Evolutionary conservation across 2,888 invertebrate species (phyloP), one percentile per base, ranked within the genome.

Genomic region (Podotricha telesiphe): DNA sequence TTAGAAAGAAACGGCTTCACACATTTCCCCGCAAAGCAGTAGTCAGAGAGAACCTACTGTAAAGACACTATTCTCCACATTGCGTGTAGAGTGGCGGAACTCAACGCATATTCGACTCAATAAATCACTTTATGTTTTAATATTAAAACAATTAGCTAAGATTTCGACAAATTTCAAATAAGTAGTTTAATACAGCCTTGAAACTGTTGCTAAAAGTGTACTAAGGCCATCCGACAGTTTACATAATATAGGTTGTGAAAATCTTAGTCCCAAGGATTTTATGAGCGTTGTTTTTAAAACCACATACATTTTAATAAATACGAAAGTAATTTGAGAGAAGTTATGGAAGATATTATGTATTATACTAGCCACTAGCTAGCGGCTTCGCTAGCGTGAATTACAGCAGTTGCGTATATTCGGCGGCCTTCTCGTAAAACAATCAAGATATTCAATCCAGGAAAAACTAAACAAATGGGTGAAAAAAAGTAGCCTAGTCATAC

Each of bases 181-280:
- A 28, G 50, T 64, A 69, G 69, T 67, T 69, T 55, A 58, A 40
- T 20, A 47, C 0, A n/a, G 34, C 76, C 75, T 73, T 75, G 75
- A 65, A 72, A 72, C 65, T 69, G 69, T 75, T 74, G 73, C 70
- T 70, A 75, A 75, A 76, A 71, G 62, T 70, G 74, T 74, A 78
- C 74, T 78, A 75, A 79, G 79, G 79, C 74, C 79, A 66, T 55
- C 63, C 59, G 65, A 72, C 71, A 70, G 75, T 77, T 77, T 75
- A 72, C 74, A 74, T 75, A 74, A 72, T 65, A 68, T 66, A 64
- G 66, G 22, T 71, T 73, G 75, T 75, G 73, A 72, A 74, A 73
- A 75, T 74, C 69, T 72, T 65, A 22, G 50, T n/a, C 45, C 53
- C 63, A 71, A 71, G 71, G 63, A 63, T 69, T 58, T 53, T 65